Evolutionary conservation across 2,797 vertebrate species (phyloP), one percentile per base, ranked within the genome.

Genomic region (Pitangus sulphuratus): DNA sequence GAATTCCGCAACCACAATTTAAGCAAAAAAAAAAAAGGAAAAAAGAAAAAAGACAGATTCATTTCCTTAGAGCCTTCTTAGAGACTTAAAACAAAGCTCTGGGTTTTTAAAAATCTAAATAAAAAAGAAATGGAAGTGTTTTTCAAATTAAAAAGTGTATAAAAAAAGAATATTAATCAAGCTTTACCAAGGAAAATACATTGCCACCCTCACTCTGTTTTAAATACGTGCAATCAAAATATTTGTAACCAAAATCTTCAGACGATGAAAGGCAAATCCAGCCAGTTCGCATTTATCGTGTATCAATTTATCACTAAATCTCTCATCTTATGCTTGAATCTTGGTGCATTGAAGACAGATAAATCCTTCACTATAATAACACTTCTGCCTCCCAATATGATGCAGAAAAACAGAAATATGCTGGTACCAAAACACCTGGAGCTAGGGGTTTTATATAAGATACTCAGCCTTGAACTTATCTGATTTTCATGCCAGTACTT

Each of bases 1-100:
- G 86, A 96, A 96, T 93, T 94, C 87, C 12, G 33, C 92, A 95
- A 92, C 69, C 79, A 92, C 79, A 94, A 95, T 88, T 87, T 84
- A 61, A 91, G 79, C 69, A 1, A 45, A 87, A 86, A 80, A 62
- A 61, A 53, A 51, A 31, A 20, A 57, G 15, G 15, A 40, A 15
- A 15, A 51, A 48, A 24, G 6, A 21, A 47, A 17, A 61, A 7
- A 57, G 11, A 88, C 3, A 74, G 40, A 85, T 78, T 93, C 51
- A n/a, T 87, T 93, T 92, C 58, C 61, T 81, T 65, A 65, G 14
- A 93, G 45, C 26, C 45, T 89, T 94, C 31, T 65, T 45, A 56
- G 9, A 82, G 47, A 40, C n/a, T 91, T 94, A 28, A 91, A 89
- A 87, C 65, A 95, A 93, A 92, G 35, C 50, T 91, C 57, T 62